Evolutionary conservation across 1,140 invertebrate species (phyloP), one percentile per base, ranked within the genome.

Genomic region (Trichonephila clavipes): DNA sequence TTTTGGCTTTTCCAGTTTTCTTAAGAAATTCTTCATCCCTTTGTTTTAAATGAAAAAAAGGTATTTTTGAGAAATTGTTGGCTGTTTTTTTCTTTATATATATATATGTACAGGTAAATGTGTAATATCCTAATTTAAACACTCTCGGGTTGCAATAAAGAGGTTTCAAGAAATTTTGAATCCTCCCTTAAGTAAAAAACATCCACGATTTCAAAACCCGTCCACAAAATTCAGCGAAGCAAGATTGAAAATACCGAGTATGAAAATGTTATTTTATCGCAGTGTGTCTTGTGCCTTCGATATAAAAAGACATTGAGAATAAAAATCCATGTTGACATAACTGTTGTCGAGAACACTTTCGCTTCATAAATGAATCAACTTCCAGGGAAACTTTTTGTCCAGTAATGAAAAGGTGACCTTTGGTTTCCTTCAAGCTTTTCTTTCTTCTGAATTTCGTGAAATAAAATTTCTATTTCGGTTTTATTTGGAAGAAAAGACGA

Each of bases 291-390:
- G 72, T 77, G 34, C 34, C 72, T 40, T 77, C 16, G 34, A 40
- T 19, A 34, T 77, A 77, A 77, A 77, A 77, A 77, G 28, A 18
- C 34, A 14, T 10, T 3, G 16, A 12, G 28, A 77, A 77, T 77
- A 19, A 40, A 64, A 77, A 77, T 77, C 16, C 72, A 34, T 77
- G 72, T 77, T 40, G 72, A 77, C 72, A 77, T 16, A 77, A 77
- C 72, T 77, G 18, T 77, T 77, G 72, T 34, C 28, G 72, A 77
- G 28, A 77, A 77, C 14, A 77, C 19, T 40, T 77, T 77, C 72
- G 16, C 2, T 77, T 19, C 18, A 12, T 77, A 77, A 77, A 77
- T 77, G 34, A 77, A 77, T 77, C 19, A 77, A 77, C 28, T 77
- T 77, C 24, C 18, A 77, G 28, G 28, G 6, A 72, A 28, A 72